Evolutionary conservation across 1,140 invertebrate species (phyloP), one percentile per base, ranked within the genome.

Genomic region (Calliphora vicina): DNA sequence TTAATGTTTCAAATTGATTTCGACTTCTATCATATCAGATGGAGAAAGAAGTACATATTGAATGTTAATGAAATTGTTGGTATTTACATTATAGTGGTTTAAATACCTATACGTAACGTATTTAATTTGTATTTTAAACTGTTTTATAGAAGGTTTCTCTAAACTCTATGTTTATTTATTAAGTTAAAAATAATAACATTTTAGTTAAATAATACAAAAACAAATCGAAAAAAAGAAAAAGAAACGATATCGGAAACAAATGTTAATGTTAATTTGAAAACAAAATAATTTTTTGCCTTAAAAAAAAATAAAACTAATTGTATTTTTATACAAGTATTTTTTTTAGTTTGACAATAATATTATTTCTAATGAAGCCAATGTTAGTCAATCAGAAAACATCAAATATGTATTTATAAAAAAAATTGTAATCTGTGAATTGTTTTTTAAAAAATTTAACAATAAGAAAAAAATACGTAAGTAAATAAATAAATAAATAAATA

Each of bases 241-340:
- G 2, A 35, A 35, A 35, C 35, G 35, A 35, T 35, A 35, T 10
- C 35, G 35, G 4, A 35, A 35, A 35, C 5, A 35, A 35, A 35
- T 35, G 6, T 35, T 35, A 10, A 2, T 35, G 10, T 35, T 35
- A 35, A 23, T 67, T 67, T 67, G n/a, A 67, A 67, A 67, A 67
- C 61, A 23, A 67, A 67, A 67, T 67, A 67, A 67, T 67, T 67
- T 67, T 67, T 67, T 67, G 61, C 61, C 61, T n/a, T n/a, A n/a
- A 57, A n/a, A 57, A n/a, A 3, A 57, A n/a, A 57, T n/a, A 57
- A n/a, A 57, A 17, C 15, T 57, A 57, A 17, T 12, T 23, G 1
- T 67, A 9, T 9, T 67, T 67, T 67, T 67, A 12, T 67, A 67
- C 8, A 67, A 67, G 23, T 67, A 17, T 15, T 61, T 61, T 20